phyloP scores from a whole-genome alignment of 2,888 invertebrate genomes.

The Linyphia triangularis region DNA sequence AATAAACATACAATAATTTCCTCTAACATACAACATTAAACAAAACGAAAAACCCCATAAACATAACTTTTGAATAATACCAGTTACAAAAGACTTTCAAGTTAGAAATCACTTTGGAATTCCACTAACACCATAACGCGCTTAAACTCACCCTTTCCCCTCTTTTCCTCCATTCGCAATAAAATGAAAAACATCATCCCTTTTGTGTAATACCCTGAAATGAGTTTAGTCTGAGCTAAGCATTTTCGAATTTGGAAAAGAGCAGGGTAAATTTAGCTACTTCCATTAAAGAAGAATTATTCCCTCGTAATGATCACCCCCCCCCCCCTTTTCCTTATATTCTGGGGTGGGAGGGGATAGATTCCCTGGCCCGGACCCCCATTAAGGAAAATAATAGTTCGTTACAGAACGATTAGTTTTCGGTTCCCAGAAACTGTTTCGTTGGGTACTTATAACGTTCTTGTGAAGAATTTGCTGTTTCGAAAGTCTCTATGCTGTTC shows the following conservation, averaged over 20 bases:
- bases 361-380: not conserved
- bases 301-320: constrained; percentile 46
- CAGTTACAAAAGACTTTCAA: not conserved
- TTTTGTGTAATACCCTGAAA: constrained; percentile 33
- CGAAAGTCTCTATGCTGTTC: not conserved
- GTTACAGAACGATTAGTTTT: constrained; percentile 66
- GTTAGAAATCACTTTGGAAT: constrained; percentile 39
- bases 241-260: constrained; percentile 49
- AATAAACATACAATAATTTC: no score
- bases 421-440: constrained; percentile 19
- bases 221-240: constrained; percentile 46
- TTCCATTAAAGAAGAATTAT: constrained; percentile 64
- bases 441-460: not conserved
- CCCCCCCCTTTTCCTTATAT: constrained; percentile 43
- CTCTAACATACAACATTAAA: not conserved
- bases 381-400: not conserved
- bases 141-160: constrained; percentile 14
- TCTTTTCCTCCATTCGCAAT: constrained; percentile 5
- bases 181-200: constrained; percentile 42
- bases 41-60: no score
- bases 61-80: not conserved
- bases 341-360: not conserved
- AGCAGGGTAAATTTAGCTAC: constrained; percentile 51
- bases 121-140: constrained; percentile 6
- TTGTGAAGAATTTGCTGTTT: not conserved